Conservation (phyloP, 1,140 invertebrate species). For the Drosophila biarmipes region DNA sequence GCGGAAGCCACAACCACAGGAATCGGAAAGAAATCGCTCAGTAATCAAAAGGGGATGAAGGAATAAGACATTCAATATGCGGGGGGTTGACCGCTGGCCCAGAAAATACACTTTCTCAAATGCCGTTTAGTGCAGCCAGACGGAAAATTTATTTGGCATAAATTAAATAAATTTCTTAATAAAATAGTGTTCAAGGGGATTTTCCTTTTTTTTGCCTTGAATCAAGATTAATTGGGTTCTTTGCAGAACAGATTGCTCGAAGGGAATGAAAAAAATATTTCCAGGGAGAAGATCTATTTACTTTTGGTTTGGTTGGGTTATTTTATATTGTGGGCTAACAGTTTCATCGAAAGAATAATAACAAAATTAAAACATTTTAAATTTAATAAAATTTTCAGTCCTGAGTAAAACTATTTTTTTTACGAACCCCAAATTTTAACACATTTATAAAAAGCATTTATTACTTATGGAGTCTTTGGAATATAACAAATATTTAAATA, state of each 20-base stretch:
- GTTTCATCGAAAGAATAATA: no score
- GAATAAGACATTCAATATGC: slow-evolving; percentile 35
- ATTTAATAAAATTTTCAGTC: no score
- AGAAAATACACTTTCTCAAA: slow-evolving; percentile 2
- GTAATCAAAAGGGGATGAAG: slow-evolving; percentile 36
- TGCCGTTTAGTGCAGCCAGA: not conserved
- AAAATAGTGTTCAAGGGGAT: not conserved
- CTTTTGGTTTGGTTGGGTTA: no score
- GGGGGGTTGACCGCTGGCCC: not conserved
- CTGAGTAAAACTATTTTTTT: no score
- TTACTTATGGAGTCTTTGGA: no score
- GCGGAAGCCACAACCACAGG: slow-evolving; percentile 30
- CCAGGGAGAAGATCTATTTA: not conserved
- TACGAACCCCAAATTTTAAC: no score
- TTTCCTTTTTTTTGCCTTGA: not conserved
- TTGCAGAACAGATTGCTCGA: not conserved
- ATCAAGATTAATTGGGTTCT: not conserved
- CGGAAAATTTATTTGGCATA: slow-evolving; percentile 2
- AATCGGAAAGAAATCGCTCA: slow-evolving; percentile 40
- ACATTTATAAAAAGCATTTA: no score
- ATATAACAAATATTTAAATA: no score
- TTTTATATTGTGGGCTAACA: not conserved
- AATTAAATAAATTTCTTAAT: slow-evolving; percentile 12
- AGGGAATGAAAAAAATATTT: not conserved
- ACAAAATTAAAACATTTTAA: no score